Conservation (phyloP, 2,113 vertebrate genomes). For the Trichechus manatus region DNA sequence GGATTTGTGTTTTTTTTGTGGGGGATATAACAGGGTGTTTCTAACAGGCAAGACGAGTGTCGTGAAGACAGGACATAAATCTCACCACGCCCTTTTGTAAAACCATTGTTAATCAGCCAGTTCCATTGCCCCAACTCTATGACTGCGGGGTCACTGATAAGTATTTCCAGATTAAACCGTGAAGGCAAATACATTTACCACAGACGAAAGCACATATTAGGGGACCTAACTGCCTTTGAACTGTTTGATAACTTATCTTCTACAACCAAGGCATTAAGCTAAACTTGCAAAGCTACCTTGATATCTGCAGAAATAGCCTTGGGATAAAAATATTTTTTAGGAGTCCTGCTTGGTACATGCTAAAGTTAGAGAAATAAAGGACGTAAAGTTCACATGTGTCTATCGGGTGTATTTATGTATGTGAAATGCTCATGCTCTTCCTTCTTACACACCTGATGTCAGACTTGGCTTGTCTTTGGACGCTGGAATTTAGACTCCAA, state of each 20-base stretch:
- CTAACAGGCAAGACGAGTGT: neutral
- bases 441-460: neutral
- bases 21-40: neutral
- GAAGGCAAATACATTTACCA: constrained; percentile 57
- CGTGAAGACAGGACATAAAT: neutral
- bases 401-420: fast-evolving
- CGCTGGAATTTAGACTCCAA: neutral
- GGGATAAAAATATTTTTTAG: constrained; percentile 41
- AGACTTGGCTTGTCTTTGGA: neutral
- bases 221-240: constrained; percentile 73
- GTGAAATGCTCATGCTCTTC: fast-evolving
- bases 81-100: constrained; percentile 3
- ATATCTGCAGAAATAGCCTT: constrained; percentile 57
- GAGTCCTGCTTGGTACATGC: neutral
- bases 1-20: too few relatives aligned
- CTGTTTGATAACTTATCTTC: constrained; percentile 66
- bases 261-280: constrained; percentile 24
- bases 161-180: constrained; percentile 68
- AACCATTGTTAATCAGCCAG: constrained; percentile 1
- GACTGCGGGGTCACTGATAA: constrained; percentile 45
- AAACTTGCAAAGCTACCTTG: constrained; percentile 29
- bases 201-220: constrained; percentile 73
- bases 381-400: neutral
- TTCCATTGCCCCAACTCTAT: neutral
- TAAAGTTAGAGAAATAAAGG: neutral